A percentile compares a stretch with the other conserved stretches of the same genome.
These are phyloP conservation scores for Amyelois transitella DNA, from an alignment of 1,140 invertebrate genomes.

Conservation along the genomic window DNA sequence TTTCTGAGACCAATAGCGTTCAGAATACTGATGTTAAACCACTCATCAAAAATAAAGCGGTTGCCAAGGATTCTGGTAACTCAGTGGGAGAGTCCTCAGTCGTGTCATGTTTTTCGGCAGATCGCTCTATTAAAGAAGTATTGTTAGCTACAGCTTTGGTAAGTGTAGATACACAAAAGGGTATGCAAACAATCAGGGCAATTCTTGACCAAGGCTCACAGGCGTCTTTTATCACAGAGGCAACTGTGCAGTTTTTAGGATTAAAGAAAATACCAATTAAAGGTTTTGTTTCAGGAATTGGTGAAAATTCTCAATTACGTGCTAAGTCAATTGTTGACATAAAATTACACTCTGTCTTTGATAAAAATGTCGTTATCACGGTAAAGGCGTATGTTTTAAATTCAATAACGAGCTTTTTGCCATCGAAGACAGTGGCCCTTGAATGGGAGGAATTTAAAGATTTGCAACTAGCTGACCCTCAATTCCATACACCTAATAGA, in stretches of 20 bases:
- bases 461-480: constrained; percentile 10
- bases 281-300: constrained; percentile 9
- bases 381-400: constrained; percentile 20
- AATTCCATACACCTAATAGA: constrained; percentile 4
- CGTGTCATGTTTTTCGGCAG: constrained; percentile 11
- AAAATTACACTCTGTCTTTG: constrained; percentile 5
- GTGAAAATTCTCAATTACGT: not conserved
- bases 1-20: not conserved
- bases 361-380: constrained; percentile 4
- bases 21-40: too few species aligned
- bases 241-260: constrained; percentile 11
- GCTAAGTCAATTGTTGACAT: constrained; percentile 2
- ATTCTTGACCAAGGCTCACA: constrained; percentile 23
- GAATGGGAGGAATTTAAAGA: constrained; percentile 1
- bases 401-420: constrained; percentile 11
- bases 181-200: constrained; percentile 7
- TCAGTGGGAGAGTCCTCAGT: not conserved
- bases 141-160: constrained; percentile 24
- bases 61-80: not conserved
- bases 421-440: constrained; percentile 6
- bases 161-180: constrained; percentile 10
- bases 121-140: constrained; percentile 10
- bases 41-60: not conserved
- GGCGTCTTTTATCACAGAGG: constrained; percentile 20
- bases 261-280: constrained; percentile 4